A percentile compares a stretch with the other conserved stretches of the same genome.
These are phyloP conservation scores for Heteromurus nitidus DNA, from an alignment of 2,888 invertebrate genomes.

Conservation along the genomic window DNA sequence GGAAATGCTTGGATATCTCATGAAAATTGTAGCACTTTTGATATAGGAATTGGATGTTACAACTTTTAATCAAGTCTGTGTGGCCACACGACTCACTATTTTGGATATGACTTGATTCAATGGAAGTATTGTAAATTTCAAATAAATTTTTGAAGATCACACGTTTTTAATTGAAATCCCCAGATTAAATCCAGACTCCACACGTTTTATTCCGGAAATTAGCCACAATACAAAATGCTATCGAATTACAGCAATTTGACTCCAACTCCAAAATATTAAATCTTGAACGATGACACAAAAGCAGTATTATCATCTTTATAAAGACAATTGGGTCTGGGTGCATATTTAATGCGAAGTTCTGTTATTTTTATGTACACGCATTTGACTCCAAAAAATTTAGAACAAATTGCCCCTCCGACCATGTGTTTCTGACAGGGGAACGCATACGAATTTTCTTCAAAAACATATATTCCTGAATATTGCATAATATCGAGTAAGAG, in stretches of 20 bases:
- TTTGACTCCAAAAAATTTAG: background rate
- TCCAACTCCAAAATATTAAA: no score
- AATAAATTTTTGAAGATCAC: background rate
- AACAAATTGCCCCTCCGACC: background rate
- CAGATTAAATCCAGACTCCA: no score
- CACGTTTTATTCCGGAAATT: background rate
- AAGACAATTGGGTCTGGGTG: background rate
- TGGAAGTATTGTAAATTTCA: background rate
- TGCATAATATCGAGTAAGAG: background rate
- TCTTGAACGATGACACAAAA: background rate
- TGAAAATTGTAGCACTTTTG: background rate
- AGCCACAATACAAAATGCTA: background rate
- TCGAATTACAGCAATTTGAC: background rate
- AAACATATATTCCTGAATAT: background rate
- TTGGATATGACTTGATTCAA: background rate
- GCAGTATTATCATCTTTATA: background rate
- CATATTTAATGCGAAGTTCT: background rate
- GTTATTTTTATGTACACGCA: background rate
- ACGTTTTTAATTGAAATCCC: background rate
- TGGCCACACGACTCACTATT: constrained; percentile 40
- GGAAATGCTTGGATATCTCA: background rate
- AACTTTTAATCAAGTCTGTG: constrained; percentile 6
- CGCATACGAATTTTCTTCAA: background rate
- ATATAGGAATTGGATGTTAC: background rate
- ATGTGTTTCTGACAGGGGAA: constrained; percentile 11